A percentile compares a stretch with the other conserved stretches of the same genome.
phyloP scores from a whole-genome alignment of 1,140 invertebrate genomes.

The Oncopodura yosiiana region DNA sequence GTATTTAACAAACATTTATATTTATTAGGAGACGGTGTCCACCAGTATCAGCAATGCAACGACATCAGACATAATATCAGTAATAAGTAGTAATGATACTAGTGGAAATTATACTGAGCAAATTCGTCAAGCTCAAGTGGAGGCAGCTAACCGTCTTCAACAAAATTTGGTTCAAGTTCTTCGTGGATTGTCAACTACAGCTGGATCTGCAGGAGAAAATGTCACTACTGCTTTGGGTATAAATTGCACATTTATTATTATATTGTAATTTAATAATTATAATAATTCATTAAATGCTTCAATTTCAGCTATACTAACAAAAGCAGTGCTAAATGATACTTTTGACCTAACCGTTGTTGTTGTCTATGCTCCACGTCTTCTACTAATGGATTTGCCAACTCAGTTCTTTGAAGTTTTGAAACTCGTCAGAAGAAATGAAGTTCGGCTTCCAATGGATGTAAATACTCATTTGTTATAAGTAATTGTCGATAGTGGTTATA shows the following conservation, averaged over 20 bases:
- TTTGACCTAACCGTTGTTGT: constrained; percentile 23
- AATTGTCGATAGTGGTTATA: no score
- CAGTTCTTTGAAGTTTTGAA: constrained; percentile 24
- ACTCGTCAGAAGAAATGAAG: constrained; percentile 19
- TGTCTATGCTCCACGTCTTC: constrained; percentile 20
- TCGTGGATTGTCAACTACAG: constrained; percentile 8
- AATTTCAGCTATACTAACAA: constrained; percentile 14
- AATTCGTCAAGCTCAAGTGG: constrained; percentile 9
- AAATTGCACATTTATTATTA: background rate
- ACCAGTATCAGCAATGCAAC: no score
- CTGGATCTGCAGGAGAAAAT: constrained; percentile 1
- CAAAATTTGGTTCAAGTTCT: constrained; percentile 18
- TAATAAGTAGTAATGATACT: no score
- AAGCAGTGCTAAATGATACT: constrained; percentile 11
- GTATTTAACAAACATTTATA: no score
- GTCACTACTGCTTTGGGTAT: constrained; percentile 20
- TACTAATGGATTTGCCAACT: constrained; percentile 19
- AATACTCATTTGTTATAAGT: no score
- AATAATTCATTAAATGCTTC: background rate
- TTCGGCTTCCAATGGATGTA: constrained; percentile 20
- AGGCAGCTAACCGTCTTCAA: constrained; percentile 6
- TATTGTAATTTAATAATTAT: background rate
- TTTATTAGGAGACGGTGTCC: no score
- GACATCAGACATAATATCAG: no score
- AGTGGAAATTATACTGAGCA: no score